Evolutionary conservation across 2,888 invertebrate species (phyloP).

Genomic region (Corbicula japonica): DNA sequence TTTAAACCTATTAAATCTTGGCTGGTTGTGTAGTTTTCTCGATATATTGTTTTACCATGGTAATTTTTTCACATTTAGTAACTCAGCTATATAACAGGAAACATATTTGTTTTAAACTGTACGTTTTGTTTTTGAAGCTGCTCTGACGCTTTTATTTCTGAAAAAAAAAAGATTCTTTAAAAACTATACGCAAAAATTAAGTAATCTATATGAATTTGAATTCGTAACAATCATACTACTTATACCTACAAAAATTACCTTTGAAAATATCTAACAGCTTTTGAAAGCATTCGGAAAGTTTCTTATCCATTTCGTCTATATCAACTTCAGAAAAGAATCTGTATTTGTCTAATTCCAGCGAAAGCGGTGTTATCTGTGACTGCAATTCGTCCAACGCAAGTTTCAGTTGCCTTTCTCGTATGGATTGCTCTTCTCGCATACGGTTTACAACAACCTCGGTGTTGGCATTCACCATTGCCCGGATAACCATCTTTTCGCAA

Average conservation of each 20-base stretch:
- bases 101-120: no score
- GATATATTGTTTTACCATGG: no score
- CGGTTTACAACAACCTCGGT: not conserved
- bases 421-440: not conserved
- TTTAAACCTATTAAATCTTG: no score
- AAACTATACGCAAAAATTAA: not conserved
- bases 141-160: not conserved
- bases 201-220: not conserved
- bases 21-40: no score
- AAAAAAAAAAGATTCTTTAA: not conserved
- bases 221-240: not conserved
- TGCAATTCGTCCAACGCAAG: not conserved
- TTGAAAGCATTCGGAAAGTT: conserved; percentile 1
- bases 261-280: not conserved
- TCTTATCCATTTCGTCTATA: not conserved
- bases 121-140: conserved; percentile 2
- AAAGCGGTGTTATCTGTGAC: not conserved
- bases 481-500: not conserved
- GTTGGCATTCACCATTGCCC: not conserved
- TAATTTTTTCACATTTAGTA: no score
- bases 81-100: no score
- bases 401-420: not conserved
- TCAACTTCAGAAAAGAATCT: not conserved
- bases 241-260: not conserved
- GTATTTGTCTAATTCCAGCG: not conserved